Conservation (phyloP, 1,140 invertebrate species). For the Aporrectodea caliginosa region DNA sequence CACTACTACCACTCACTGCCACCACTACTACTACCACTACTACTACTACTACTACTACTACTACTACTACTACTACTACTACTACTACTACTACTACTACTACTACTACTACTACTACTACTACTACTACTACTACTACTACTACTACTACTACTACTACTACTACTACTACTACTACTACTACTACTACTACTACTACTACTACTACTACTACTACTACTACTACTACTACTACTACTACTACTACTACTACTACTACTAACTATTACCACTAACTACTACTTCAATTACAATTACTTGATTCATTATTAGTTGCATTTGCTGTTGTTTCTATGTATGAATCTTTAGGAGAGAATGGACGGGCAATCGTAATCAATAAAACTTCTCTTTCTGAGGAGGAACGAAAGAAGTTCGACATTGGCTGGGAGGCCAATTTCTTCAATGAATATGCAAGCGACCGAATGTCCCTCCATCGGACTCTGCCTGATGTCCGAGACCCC, state of each 20-base stretch:
- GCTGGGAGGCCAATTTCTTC: conserved; percentile 93
- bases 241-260: conserved; percentile 30
- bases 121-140: conserved; percentile 30
- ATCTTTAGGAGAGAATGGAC: conserved; percentile 74
- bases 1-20: no score
- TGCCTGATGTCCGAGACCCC: conserved; percentile 85
- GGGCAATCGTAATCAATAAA: conserved; percentile 76
- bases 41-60: conserved; percentile 31
- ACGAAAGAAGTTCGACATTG: conserved; percentile 80
- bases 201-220: conserved; percentile 15
- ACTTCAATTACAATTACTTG: conserved; percentile 26
- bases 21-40: conserved; percentile 31
- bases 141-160: conserved; percentile 31
- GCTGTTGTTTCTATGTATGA: no score
- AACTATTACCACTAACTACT: conserved; percentile 27
- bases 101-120: conserved; percentile 31
- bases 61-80: conserved; percentile 33
- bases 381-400: conserved; percentile 73
- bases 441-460: conserved; percentile 95
- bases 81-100: conserved; percentile 32
- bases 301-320: no score
- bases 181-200: conserved; percentile 27
- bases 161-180: conserved; percentile 29
- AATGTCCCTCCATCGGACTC: conserved; percentile 81
- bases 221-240: conserved; percentile 27